Base-by-base conservation (phyloP, 2,888 invertebrate species). In the Gastrophysa polygoni region DNA sequence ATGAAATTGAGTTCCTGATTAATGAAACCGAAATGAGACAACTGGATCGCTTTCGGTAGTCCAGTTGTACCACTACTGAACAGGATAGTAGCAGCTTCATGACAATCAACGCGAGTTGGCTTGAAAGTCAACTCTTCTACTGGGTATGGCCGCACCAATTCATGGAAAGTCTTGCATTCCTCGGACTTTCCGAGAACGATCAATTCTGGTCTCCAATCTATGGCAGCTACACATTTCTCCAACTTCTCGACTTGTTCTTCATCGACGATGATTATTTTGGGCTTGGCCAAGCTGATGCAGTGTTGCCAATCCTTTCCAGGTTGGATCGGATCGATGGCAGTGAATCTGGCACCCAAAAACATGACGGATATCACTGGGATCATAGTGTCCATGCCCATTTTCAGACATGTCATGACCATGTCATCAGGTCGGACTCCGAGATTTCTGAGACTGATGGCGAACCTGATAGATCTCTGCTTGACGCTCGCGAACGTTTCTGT, bases 331-430 rank as follows among this genome's bases (percentile, higher is more conserved):
- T 80, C 77, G n/a, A 79, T 60, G 7, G 72, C 72, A 1, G 73
- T 70, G 1, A 75, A 61, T 46, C 69, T 74, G 8, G 75, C 76
- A 1, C 85, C 85, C 5, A 83, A 75, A 67, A 79, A 84, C 2
- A 83, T 66, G 0, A 82, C 79, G 1, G 84, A 83, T 44, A 85
- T 80, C 48, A 82, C 78, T 0, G 85, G 84, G 24, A 84, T 77
- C 3, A 75, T 74, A 10, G 82, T 71, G 58, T 85, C 79, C 3
- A 84, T 29, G 34, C 83, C 82, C 63, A 82, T 85, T 0, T 81
- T 80, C 3, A 81, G 82, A 77, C 85, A 84, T 1, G 84, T 63
- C 0, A 81, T 71, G 51, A 85, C 78, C 2, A 84, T 81, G 64
- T 85, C 85, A 0, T 82, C 82, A 1, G 66, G 61, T 50, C 75